A percentile compares a stretch with the other conserved stretches of the same genome.
These are phyloP conservation scores for Rhodeus uyekii DNA, from an alignment of 2,797 vertebrate species.

Conservation along the genomic window DNA sequence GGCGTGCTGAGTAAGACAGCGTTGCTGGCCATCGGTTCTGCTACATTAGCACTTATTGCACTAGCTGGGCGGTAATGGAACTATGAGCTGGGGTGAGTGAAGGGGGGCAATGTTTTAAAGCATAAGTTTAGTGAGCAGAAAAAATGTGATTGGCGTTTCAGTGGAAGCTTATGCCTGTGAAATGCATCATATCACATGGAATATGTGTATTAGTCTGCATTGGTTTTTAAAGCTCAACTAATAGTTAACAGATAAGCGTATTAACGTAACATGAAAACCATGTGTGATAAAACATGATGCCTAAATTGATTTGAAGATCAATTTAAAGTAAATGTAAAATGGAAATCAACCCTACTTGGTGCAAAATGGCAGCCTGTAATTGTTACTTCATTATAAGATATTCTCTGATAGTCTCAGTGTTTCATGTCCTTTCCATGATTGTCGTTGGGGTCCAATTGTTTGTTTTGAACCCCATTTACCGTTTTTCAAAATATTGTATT, in stretches of 20 bases:
- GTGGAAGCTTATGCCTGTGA: neutral
- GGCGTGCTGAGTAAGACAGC: constrained; percentile 72
- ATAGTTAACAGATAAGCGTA: neutral
- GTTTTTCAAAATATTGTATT: no score
- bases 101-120: neutral
- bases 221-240: neutral
- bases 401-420: neutral
- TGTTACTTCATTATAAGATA: neutral
- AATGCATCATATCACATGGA: constrained; percentile 27
- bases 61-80: constrained; percentile 50
- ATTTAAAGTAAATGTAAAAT: neutral
- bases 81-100: constrained; percentile 2
- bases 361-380: neutral
- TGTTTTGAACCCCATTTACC: neutral
- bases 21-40: constrained; percentile 71
- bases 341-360: neutral
- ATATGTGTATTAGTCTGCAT: neutral
- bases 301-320: constrained; percentile 8
- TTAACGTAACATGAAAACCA: neutral
- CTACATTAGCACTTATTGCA: constrained; percentile 74
- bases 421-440: neutral
- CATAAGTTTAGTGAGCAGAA: neutral
- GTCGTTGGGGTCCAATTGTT: neutral
- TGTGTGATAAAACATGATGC: neutral
- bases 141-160: neutral